Percentiles rank a stretch among this genome's conserved stretches.
Evolutionary conservation across 2,888 invertebrate species (phyloP).

Genomic region (Tipula confusa): DNA sequence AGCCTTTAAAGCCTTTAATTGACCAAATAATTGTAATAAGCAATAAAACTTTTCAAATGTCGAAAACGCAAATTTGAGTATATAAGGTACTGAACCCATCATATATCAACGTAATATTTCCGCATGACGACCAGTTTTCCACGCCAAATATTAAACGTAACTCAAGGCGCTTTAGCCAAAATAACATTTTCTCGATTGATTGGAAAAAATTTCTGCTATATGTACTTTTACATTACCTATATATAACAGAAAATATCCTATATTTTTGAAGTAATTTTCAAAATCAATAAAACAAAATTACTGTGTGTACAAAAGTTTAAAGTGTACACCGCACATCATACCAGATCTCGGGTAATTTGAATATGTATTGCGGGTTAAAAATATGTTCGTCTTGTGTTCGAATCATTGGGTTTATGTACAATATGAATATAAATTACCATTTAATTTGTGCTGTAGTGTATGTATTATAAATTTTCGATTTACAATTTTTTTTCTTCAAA

Average conservation of each 20-base stretch:
- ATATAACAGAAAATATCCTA: background rate
- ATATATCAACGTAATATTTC: background rate
- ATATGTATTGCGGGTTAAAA: background rate
- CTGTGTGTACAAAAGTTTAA: too few species aligned
- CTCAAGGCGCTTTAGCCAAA: background rate
- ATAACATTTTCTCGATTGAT: background rate
- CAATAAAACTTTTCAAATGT: too few species aligned
- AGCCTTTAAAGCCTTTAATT: too few species aligned
- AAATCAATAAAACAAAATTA: background rate
- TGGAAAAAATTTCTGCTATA: background rate
- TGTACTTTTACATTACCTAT: background rate
- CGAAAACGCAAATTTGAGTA: too few species aligned
- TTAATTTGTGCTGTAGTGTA: background rate
- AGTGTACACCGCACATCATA: background rate
- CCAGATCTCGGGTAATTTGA: background rate
- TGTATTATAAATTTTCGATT: background rate
- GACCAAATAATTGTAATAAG: too few species aligned
- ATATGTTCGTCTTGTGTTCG: background rate
- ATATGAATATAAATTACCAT: background rate
- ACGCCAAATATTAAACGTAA: background rate
- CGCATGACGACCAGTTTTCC: background rate
- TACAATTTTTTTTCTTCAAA: background rate
- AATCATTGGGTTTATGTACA: background rate
- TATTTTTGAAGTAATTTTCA: background rate
- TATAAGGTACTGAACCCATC: too few species aligned